Evolutionary conservation across 2,797 vertebrate species (phyloP), one percentile per base, ranked within the genome.

Genomic region (Channallabes apus): DNA sequence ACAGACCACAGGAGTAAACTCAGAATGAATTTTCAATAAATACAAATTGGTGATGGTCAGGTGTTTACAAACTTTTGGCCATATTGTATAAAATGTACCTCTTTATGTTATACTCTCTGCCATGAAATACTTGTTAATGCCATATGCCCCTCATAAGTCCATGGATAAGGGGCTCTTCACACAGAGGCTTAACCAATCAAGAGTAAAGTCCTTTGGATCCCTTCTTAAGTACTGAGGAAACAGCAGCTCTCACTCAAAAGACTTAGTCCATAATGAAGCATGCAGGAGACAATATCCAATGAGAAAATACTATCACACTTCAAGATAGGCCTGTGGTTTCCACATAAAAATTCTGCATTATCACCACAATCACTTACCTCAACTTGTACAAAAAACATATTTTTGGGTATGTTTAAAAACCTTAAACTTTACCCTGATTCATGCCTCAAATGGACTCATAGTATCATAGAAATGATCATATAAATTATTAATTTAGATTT

Each of bases 121-220:
- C 72, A 12, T 71, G 80, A 88, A 88, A 68, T 27, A 46, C 51
- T 38, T 62, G 11, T 73, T 69, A 82, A 85, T 86, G 83, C 56
- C 62, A 79, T 72, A 58, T 7, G 27, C n/a, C 38, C 76, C 22
- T 32, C 9, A 64, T 69, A 82, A 82, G 75, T 79, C 82, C 68
- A 80, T 29, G 86, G 79, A 89, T 88, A 85, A 82, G 73, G 69
- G 56, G 61, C 32, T 73, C 71, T 86, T 87, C 86, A 84, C 75
- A 73, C 58, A 4, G 38, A 67, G 78, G 82, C 82, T 88, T 82
- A 88, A 89, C 64, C 38, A 87, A 88, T 88, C 71, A 84, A 83
- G 27, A 82, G 80, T 61, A 88, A 82, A 87, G 86, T 87, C 71
- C n/a, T 87, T 61, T 29, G 83, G 84, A 87, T 85, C 84, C 77